Evolutionary conservation across 2,797 vertebrate genomes (phyloP).

Genomic region (Rhincodon typus): DNA sequence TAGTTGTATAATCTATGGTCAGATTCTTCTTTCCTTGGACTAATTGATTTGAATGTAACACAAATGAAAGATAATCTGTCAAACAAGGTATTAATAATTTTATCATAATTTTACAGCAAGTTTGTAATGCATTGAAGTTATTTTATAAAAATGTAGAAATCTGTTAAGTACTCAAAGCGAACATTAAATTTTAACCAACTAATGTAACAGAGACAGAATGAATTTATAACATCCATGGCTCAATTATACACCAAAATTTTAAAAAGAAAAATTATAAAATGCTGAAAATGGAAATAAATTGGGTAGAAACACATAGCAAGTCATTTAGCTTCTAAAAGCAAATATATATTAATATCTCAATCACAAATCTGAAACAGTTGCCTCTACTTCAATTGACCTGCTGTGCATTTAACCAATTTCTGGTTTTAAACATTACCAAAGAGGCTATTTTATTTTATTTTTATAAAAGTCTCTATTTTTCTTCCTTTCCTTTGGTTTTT

Average conservation of each 20-base stretch:
- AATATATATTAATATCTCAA: neutral
- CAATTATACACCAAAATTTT: slow-evolving; percentile 15
- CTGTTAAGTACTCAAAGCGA: neutral
- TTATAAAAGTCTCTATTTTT: slow-evolving; percentile 51
- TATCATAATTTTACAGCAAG: slow-evolving; percentile 25
- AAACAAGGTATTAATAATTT: slow-evolving; percentile 2
- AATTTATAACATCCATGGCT: neutral
- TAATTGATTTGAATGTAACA: neutral
- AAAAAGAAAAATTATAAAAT: slow-evolving; percentile 6
- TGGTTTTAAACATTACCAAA: neutral
- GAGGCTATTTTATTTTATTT: neutral
- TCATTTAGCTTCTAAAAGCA: neutral
- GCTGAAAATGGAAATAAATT: neutral
- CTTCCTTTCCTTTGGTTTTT: slow-evolving; percentile 69
- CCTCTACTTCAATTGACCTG: neutral
- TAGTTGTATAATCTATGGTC: neutral
- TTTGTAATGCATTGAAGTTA: neutral
- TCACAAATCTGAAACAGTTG: neutral
- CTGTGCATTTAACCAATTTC: neutral
- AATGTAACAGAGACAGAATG: neutral
- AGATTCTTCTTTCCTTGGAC: neutral
- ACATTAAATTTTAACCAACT: slow-evolving; percentile 1
- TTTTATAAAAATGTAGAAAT: slow-evolving; percentile 5
- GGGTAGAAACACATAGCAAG: neutral
- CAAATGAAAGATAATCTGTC: neutral